Percentiles rank a stretch among this genome's conserved stretches.
These are phyloP conservation scores for Scolopax mira DNA, from an alignment of 2,113 vertebrate species.

Conservation along the genomic window DNA sequence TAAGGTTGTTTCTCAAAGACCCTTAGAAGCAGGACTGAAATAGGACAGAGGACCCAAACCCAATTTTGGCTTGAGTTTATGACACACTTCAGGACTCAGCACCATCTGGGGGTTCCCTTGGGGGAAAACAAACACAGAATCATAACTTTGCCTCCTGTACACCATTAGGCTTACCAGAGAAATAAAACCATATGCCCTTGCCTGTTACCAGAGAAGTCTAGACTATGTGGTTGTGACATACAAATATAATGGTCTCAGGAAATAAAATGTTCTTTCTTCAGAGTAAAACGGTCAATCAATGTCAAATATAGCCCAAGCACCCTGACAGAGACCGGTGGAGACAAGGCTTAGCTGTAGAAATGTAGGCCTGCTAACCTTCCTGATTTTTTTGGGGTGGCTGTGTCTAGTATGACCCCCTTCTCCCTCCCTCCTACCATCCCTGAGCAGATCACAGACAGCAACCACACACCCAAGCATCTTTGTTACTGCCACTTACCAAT, in stretches of 20 bases:
- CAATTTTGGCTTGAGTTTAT: neutral
- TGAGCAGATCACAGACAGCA: neutral
- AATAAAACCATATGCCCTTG: slow-evolving; percentile 5
- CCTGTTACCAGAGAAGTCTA: neutral
- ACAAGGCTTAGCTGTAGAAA: neutral
- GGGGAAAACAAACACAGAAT: neutral
- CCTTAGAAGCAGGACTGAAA: neutral
- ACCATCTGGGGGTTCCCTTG: neutral
- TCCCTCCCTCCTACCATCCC: neutral
- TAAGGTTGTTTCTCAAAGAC: neutral
- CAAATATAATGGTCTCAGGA: neutral
- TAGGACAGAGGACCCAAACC: neutral
- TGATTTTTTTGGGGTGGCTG: neutral
- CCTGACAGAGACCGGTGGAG: fast-evolving
- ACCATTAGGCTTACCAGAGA: neutral
- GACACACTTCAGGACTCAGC: neutral
- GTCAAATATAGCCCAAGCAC: neutral
- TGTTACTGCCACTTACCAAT: neutral
- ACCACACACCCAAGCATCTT: too few species aligned
- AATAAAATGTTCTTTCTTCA: neutral
- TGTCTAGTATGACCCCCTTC: neutral
- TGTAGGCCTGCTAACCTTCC: neutral
- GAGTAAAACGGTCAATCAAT: neutral
- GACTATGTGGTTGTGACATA: neutral
- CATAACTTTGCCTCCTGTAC: neutral